phyloP scores from a whole-genome alignment of 2,797 vertebrate genomes.

The Takifugu ocellatus region DNA sequence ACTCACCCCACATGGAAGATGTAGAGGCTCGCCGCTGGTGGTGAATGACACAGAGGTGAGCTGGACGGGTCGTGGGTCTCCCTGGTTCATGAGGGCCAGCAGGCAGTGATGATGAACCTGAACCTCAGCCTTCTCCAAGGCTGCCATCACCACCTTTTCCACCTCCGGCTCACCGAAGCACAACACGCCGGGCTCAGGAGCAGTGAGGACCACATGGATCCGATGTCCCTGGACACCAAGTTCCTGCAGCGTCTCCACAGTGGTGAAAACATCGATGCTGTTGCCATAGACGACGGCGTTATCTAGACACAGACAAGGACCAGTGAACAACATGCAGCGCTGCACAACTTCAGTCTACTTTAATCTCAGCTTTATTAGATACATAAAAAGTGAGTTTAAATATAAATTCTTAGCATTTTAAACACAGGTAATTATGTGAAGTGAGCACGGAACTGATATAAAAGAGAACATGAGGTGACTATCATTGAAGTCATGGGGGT shows the following conservation, averaged over 20 bases:
- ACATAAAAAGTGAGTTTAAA: neutral
- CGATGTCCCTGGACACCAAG: slow-evolving; percentile 75
- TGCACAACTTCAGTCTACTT: too few species aligned
- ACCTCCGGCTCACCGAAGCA: slow-evolving; percentile 70
- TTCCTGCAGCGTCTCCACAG: slow-evolving; percentile 77
- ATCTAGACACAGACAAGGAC: slow-evolving; percentile 61
- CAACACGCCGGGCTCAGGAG: slow-evolving; percentile 17
- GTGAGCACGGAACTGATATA: too few species aligned
- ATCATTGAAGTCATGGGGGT: neutral
- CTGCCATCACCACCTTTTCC: slow-evolving; percentile 57
- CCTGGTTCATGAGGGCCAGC: slow-evolving; percentile 78
- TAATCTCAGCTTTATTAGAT: too few species aligned
- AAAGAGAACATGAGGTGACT: too few species aligned
- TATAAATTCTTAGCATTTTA: too few species aligned
- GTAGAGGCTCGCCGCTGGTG: slow-evolving; percentile 60
- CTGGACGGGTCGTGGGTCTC: slow-evolving; percentile 50
- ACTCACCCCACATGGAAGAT: slow-evolving; percentile 84
- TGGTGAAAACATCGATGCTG: slow-evolving; percentile 82
- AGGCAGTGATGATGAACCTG: slow-evolving; percentile 67
- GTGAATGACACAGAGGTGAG: slow-evolving; percentile 79
- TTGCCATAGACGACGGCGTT: slow-evolving; percentile 86
- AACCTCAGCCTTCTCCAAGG: slow-evolving; percentile 63
- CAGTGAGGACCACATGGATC: slow-evolving; percentile 80
- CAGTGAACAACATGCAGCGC: too few species aligned
- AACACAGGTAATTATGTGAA: too few species aligned